Evolutionary conservation across 1,140 invertebrate genomes (phyloP).

Genomic region (Hormaphis cornu): DNA sequence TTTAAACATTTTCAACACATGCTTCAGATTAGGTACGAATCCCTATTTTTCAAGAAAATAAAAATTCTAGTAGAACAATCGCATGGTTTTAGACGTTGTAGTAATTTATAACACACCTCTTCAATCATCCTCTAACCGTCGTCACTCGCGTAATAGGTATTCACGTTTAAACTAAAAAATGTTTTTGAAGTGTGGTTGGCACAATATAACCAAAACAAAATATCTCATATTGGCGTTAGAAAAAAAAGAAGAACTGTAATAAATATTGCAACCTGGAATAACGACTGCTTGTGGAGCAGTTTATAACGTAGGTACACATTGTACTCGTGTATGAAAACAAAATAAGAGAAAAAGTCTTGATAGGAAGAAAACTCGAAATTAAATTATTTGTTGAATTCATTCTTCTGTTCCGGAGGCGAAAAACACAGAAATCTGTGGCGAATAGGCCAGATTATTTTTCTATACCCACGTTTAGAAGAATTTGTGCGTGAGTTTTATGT

Average conservation of each 20-base stretch:
- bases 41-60: too few relatives aligned
- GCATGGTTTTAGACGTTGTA: too few relatives aligned
- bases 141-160: not conserved
- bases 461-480: not conserved
- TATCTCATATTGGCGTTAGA: not conserved
- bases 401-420: constrained; percentile 2
- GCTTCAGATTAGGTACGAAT: too few relatives aligned
- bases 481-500: not conserved
- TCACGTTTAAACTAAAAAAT: not conserved
- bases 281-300: not conserved
- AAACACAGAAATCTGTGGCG: constrained; percentile 4
- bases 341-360: not conserved
- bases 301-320: not conserved
- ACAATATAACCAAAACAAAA: not conserved
- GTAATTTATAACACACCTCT: not conserved
- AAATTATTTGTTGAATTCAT: constrained; percentile 22
- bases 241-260: not conserved
- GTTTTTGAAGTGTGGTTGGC: not conserved
- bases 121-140: too few relatives aligned
- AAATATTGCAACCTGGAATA: not conserved
- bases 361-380: not conserved
- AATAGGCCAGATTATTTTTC: constrained; percentile 13
- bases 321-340: not conserved
- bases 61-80: too few relatives aligned
- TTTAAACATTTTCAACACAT: too few relatives aligned